Conservation (phyloP, 2,113 vertebrate species). For the Balaeniceps rex region DNA sequence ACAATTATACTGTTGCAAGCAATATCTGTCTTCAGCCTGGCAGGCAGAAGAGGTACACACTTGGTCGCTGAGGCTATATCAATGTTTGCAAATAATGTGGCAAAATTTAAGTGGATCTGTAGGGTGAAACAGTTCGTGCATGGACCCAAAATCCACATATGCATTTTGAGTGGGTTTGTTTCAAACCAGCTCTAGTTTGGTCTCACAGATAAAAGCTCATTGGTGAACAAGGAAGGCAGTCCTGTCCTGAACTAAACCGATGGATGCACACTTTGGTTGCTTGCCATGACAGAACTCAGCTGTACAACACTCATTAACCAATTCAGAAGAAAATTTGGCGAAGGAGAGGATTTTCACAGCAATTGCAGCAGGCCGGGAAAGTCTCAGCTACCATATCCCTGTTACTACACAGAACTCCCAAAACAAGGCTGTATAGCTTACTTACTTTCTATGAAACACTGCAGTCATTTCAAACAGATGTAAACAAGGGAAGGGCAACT, state of each 20-base stretch:
- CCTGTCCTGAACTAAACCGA: not conserved
- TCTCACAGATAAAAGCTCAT: not conserved
- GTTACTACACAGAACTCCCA: not conserved
- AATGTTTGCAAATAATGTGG: not conserved
- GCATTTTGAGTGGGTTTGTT: not conserved
- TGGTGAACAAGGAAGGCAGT: not conserved
- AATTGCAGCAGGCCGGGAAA: not conserved
- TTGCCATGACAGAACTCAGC: not conserved
- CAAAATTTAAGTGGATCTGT: not conserved
- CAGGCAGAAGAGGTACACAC: rapidly evolving
- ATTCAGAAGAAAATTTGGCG: not conserved
- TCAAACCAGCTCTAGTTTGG: not conserved
- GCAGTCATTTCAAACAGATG: not conserved
- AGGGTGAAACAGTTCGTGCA: not conserved
- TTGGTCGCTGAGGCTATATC: not conserved
- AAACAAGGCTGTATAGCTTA: not conserved
- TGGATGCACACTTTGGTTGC: not conserved
- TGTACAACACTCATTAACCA: not conserved
- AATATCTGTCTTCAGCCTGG: not conserved
- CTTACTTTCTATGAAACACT: not conserved
- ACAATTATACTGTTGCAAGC: not conserved
- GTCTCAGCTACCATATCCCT: not conserved
- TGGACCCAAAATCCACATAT: not conserved
- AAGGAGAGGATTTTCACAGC: not conserved
- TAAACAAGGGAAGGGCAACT: not conserved